Conservation (phyloP, 2,888 invertebrate genomes). For the Rhingia campestris region DNA sequence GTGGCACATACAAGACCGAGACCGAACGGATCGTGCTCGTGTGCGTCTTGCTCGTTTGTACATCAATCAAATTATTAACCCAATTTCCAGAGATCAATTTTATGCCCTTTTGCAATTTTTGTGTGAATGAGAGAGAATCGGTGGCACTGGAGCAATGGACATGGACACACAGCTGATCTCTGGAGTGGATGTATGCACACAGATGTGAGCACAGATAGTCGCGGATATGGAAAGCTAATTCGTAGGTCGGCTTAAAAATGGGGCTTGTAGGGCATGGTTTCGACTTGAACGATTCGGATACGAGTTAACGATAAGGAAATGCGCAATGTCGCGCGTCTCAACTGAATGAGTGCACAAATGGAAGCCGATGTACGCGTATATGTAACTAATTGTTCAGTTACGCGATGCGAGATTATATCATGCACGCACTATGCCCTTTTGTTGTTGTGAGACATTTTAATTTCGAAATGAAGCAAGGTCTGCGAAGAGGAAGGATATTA, state of each 20-base stretch:
- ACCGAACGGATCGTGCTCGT: conserved; percentile 37
- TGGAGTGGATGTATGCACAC: conserved; percentile 17
- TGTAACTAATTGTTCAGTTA: conserved; percentile 29
- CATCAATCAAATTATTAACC: conserved; percentile 75
- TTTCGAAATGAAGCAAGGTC: background rate
- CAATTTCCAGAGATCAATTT: conserved; percentile 73
- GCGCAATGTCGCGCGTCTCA: background rate
- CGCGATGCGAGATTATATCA: conserved; percentile 8
- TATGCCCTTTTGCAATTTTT: conserved; percentile 74
- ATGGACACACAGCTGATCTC: conserved; percentile 59
- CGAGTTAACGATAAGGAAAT: conserved; percentile 37
- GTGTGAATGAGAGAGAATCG: conserved; percentile 69
- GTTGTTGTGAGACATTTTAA: background rate
- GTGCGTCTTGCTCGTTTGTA: conserved; percentile 47
- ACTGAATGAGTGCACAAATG: conserved; percentile 14
- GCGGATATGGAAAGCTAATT: conserved; percentile 44
- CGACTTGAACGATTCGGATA: conserved; percentile 40
- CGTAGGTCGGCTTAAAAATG: conserved; percentile 55
- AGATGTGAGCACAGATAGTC: background rate
- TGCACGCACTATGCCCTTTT: background rate
- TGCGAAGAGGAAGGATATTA: background rate
- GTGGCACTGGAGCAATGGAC: conserved; percentile 64
- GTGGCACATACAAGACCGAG: conserved; percentile 36
- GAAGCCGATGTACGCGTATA: conserved; percentile 9
- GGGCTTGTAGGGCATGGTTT: conserved; percentile 66